phyloP scores from a whole-genome alignment of 2,113 vertebrate species.

The Typhlomys cinereus region DNA sequence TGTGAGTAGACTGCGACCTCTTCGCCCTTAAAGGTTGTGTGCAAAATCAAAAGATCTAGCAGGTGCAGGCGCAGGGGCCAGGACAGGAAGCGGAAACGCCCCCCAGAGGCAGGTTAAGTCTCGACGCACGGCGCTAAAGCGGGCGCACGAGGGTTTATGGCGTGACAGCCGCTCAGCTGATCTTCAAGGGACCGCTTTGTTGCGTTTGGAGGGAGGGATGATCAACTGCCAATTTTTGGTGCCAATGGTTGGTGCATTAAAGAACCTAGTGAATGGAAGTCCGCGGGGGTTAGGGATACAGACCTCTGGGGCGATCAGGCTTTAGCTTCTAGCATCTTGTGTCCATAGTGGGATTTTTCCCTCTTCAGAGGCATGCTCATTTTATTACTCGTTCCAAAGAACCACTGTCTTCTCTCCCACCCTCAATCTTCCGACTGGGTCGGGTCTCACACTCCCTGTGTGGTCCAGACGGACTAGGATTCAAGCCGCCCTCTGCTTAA shows the following conservation, averaged over 20 bases:
- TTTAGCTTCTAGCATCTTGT: conserved; percentile 36
- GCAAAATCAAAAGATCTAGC: background rate
- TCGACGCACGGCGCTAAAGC: background rate
- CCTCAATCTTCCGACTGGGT: background rate
- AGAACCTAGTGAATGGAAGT: conserved; percentile 2
- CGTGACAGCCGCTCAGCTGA: conserved; percentile 23
- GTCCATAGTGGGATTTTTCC: conserved; percentile 1
- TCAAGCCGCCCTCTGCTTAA: no score
- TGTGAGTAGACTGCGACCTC: conserved; percentile 34
- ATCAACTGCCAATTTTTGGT: background rate
- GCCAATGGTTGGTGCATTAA: background rate
- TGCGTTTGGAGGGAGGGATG: background rate
- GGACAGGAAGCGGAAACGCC: conserved; percentile 43
- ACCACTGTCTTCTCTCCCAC: background rate
- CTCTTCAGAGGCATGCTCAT: conserved; percentile 15
- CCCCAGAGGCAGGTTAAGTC: conserved; percentile 30
- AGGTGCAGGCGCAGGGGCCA: conserved; percentile 2
- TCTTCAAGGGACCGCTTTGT: conserved; percentile 59
- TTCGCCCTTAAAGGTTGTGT: background rate
- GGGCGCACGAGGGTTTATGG: background rate
- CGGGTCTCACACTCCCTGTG: no score
- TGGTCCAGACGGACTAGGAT: no score
- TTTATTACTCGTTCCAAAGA: conserved; percentile 27
- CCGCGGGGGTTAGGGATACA: background rate
- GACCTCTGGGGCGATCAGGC: background rate